Conservation (phyloP, 1,140 invertebrate genomes). For the Anagrus nilaparvatae region DNA sequence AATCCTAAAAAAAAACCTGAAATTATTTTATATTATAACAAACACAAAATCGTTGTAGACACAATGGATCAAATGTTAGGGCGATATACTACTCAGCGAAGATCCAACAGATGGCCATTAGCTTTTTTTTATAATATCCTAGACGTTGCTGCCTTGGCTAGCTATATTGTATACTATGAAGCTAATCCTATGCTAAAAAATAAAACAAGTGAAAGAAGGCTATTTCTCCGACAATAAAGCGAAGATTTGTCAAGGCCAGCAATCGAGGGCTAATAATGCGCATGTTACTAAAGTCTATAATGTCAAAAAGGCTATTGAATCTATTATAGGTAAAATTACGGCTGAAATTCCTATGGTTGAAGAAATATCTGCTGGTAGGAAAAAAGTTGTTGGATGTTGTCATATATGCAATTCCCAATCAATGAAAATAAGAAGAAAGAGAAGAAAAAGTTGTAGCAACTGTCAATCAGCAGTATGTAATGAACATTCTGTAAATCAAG, state of each 20-base stretch:
- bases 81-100: slow-evolving; percentile 40
- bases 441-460: slow-evolving; percentile 9
- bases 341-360: not conserved
- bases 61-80: slow-evolving; percentile 37
- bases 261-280: slow-evolving; percentile 4
- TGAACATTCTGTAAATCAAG: slow-evolving; percentile 4
- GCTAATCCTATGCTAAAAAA: slow-evolving; percentile 9
- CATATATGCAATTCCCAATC: slow-evolving; percentile 1
- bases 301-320: slow-evolving; percentile 8
- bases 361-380: slow-evolving; percentile 6
- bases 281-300: slow-evolving; percentile 7
- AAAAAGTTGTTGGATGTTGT: slow-evolving; percentile 1
- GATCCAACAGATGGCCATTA: slow-evolving; percentile 44
- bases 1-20: slow-evolving; percentile 26
- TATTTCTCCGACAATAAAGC: slow-evolving; percentile 10
- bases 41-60: slow-evolving; percentile 38
- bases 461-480: slow-evolving; percentile 14
- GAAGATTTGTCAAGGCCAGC: slow-evolving; percentile 12
- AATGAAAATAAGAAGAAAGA: too few relatives aligned
- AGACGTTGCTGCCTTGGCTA: slow-evolving; percentile 37
- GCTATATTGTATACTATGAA: slow-evolving; percentile 15
- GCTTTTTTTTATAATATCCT: too few relatives aligned
- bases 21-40: slow-evolving; percentile 33
- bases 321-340: slow-evolving; percentile 2
- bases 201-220: slow-evolving; percentile 10